phyloP scores from a whole-genome alignment of 2,888 invertebrate species.

The Temnothorax rugatulus region DNA sequence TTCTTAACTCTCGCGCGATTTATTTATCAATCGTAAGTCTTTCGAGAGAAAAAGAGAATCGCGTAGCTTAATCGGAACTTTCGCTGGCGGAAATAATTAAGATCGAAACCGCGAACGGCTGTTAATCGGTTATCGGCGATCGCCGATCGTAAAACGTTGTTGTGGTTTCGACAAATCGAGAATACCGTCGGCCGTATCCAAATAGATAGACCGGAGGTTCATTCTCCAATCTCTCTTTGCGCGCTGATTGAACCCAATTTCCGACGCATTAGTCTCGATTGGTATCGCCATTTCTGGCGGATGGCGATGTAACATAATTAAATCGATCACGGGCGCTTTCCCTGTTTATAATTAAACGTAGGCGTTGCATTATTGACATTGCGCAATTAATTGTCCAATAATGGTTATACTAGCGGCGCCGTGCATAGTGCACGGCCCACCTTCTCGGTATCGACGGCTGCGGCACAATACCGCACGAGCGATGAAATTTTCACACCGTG shows the following conservation, averaged over 20 bases:
- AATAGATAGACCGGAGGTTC: background rate
- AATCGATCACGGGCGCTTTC: conserved; percentile 48
- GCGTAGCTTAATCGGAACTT: background rate
- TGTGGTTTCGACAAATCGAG: background rate
- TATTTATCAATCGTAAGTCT: background rate
- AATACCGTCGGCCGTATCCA: background rate
- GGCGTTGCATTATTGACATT: conserved; percentile 50
- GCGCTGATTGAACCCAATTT: conserved; percentile 45
- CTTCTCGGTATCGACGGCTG: conserved; percentile 14
- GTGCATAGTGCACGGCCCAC: background rate
- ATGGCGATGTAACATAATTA: conserved; percentile 45
- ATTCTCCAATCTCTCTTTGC: conserved; percentile 41
- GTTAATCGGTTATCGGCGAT: background rate
- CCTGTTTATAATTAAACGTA: conserved; percentile 55
- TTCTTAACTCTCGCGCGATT: background rate
- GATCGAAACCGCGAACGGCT: background rate
- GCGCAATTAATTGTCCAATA: conserved; percentile 54
- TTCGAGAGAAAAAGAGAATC: background rate
- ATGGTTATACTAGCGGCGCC: conserved; percentile 28
- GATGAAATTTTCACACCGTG: conserved; percentile 40
- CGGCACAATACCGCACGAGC: conserved; percentile 5
- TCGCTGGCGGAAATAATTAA: conserved; percentile 1
- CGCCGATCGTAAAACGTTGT: conserved; percentile 2
- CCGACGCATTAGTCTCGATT: conserved; percentile 53
- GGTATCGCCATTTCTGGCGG: conserved; percentile 50